Evolutionary conservation across 2,113 vertebrate genomes (phyloP).

Genomic region (Fulmarus glacialis): DNA sequence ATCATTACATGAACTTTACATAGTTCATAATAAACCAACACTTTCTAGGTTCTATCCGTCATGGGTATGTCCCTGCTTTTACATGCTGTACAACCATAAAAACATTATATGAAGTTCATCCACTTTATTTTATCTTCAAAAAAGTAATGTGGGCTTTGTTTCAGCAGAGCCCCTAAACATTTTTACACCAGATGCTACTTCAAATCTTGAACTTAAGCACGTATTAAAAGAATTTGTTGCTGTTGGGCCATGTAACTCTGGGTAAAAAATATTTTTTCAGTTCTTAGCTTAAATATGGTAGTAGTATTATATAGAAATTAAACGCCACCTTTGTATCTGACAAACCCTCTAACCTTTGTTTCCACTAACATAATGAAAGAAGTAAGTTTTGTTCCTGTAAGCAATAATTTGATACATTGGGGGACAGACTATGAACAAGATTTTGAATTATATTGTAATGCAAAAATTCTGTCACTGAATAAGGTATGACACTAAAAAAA

Average conservation of each 20-base stretch:
- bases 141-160: neutral
- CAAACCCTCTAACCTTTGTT: neutral
- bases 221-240: neutral
- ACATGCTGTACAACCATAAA: slow-evolving; percentile 33
- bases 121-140: neutral
- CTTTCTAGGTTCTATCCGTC: slow-evolving; percentile 34
- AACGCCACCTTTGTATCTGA: neutral
- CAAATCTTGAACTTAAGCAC: neutral
- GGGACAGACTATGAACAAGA: neutral
- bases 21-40: slow-evolving; percentile 31
- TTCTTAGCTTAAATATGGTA: neutral
- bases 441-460: neutral
- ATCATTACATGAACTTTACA: slow-evolving; percentile 52
- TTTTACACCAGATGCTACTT: neutral
- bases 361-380: neutral
- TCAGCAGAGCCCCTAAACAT: neutral
- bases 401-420: neutral
- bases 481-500: neutral
- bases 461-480: neutral
- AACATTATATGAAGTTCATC: neutral
- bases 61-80: slow-evolving; percentile 52
- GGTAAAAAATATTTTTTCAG: neutral
- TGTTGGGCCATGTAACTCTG: neutral
- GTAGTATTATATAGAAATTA: neutral
- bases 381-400: neutral